phyloP scores from a whole-genome alignment of 2,888 invertebrate species.

The Pemphredon lugubris region DNA sequence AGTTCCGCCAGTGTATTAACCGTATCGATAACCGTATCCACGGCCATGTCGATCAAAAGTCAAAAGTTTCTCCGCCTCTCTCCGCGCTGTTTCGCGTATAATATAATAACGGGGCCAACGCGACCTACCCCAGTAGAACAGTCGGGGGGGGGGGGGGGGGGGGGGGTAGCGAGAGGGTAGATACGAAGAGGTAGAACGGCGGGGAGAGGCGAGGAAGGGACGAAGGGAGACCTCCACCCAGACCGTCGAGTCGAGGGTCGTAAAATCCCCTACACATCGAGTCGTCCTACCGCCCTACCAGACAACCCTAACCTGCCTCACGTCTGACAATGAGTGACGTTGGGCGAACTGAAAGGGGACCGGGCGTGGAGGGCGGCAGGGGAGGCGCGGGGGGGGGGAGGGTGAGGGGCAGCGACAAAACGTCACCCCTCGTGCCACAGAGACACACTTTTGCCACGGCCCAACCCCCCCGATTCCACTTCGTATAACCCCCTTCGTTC shows the following conservation, averaged over 20 bases:
- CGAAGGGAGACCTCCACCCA: conserved; percentile 55
- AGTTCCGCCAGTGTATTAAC: no score
- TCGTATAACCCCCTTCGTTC: conserved; percentile 31
- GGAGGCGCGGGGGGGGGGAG: conserved; percentile 21
- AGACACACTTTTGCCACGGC: conserved; percentile 73
- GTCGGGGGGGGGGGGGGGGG: no score
- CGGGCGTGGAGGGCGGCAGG: conserved; percentile 57
- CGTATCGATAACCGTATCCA: no score
- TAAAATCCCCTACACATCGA: conserved; percentile 70
- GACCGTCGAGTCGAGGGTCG: conserved; percentile 71
- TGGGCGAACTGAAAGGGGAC: conserved; percentile 62
- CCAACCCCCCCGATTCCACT: conserved; percentile 51
- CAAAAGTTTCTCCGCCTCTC: conserved; percentile 10
- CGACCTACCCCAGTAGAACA: conserved; percentile 67
- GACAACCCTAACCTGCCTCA: conserved; percentile 74
- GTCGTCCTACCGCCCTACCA: conserved; percentile 65
- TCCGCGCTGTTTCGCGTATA: conserved; percentile 41
- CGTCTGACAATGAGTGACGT: conserved; percentile 71
- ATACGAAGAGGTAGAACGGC: conserved; percentile 34
- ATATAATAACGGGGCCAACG: conserved; percentile 71
- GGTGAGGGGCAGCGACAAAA: conserved; percentile 48
- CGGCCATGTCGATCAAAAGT: no score
- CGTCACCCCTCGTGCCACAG: conserved; percentile 71
- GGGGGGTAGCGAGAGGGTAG: conserved; percentile 40
- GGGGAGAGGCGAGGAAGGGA: conserved; percentile 25